Percentiles rank a stretch among this genome's conserved stretches.
These are phyloP conservation scores for Gorsachius goisagi DNA, from an alignment of 2,113 vertebrate species.

Conservation along the genomic window DNA sequence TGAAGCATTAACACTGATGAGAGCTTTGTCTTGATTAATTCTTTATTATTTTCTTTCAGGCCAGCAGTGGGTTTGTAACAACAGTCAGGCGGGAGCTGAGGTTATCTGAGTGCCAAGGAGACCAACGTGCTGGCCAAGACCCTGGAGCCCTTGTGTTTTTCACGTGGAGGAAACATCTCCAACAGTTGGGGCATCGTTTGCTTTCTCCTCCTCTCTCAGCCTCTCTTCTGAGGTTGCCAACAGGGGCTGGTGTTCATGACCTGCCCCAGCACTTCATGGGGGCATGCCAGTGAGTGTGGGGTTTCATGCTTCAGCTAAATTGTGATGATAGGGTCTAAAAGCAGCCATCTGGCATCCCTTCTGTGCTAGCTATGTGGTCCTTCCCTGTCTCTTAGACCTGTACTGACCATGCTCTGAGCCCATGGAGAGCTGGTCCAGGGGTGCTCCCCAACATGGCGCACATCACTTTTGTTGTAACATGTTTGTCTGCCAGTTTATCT, in stretches of 20 bases:
- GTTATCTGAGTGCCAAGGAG: not conserved
- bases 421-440: not conserved
- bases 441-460: not conserved
- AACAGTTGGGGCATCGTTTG: rapidly evolving
- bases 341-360: not conserved
- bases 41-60: constrained; percentile 37
- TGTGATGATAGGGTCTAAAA: not conserved
- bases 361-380: not conserved
- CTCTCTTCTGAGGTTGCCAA: not conserved
- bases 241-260: not conserved
- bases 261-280: not conserved
- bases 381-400: not conserved
- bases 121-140: not conserved
- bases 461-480: not conserved
- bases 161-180: not conserved
- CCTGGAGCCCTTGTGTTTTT: not conserved
- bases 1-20: constrained; percentile 41
- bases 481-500: not conserved
- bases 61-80: not conserved
- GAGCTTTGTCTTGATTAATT: constrained; percentile 49
- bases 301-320: not conserved
- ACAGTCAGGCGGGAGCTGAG: not conserved
- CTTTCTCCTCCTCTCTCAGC: not conserved
- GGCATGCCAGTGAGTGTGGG: not conserved
- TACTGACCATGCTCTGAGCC: not conserved